Percentiles rank a stretch among this genome's conserved stretches.
phyloP scores from a whole-genome alignment of 2,113 vertebrate genomes.

The Ursus arctos region DNA sequence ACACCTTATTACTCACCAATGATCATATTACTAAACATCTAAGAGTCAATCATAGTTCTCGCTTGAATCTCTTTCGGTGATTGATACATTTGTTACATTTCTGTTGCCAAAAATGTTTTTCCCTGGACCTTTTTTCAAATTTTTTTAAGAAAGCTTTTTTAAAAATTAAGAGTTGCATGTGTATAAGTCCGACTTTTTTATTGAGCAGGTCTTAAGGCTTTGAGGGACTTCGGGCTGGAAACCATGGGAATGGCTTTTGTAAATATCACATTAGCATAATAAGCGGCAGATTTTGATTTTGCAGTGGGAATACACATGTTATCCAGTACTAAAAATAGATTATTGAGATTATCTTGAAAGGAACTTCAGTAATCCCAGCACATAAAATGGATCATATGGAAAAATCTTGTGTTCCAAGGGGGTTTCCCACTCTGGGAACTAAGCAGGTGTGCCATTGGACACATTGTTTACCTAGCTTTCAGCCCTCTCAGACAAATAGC shows the following conservation, averaged over 20 bases:
- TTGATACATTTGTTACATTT: not conserved
- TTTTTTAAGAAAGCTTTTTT: constrained; percentile 64
- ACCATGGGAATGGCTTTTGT: constrained; percentile 66
- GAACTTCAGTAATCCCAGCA: constrained; percentile 12
- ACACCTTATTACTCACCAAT: not conserved
- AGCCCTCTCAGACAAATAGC: not conserved
- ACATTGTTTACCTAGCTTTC: not conserved
- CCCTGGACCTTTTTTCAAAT: not conserved
- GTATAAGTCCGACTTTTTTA: constrained; percentile 77
- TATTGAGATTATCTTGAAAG: constrained; percentile 68
- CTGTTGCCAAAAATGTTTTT: constrained; percentile 36
- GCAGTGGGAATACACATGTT: constrained; percentile 6
- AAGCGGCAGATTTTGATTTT: constrained; percentile 70
- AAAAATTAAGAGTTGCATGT: constrained; percentile 46
- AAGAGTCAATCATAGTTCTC: constrained; percentile 2
- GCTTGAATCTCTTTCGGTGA: constrained; percentile 29
- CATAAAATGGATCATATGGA: not conserved
- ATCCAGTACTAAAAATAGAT: constrained; percentile 74
- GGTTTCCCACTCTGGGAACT: not conserved
- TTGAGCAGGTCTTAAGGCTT: constrained; percentile 73
- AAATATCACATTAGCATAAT: constrained; percentile 74
- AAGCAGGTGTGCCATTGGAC: not conserved
- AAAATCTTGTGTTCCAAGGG: not conserved
- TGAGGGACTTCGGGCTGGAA: constrained; percentile 70
- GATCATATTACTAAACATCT: constrained; percentile 49